Conservation (phyloP, 2,797 vertebrate genomes). For the Trachops cirrhosus region DNA sequence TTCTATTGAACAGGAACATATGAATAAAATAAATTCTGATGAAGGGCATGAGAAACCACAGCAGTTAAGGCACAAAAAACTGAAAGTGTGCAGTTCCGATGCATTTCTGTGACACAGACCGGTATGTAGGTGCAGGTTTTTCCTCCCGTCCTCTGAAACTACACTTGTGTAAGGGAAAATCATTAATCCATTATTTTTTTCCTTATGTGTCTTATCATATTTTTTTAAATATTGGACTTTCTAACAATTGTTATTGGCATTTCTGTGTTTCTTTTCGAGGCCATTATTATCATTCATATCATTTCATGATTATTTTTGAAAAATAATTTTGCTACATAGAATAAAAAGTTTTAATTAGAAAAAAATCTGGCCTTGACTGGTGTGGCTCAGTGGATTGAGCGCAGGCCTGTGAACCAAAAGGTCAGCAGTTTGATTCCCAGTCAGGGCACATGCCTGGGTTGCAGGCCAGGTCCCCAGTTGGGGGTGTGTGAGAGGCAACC, state of each 20-base stretch:
- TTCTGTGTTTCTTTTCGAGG: not conserved
- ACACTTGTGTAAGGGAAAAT: not conserved
- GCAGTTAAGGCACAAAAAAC: not conserved
- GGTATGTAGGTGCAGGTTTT: not conserved
- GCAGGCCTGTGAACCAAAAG: too few species aligned
- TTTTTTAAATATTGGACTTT: not conserved
- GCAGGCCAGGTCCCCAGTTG: too few species aligned
- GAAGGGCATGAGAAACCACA: not conserved
- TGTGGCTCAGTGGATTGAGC: too few species aligned
- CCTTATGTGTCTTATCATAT: not conserved
- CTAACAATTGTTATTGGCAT: not conserved
- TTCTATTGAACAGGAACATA: not conserved
- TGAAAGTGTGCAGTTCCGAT: not conserved
- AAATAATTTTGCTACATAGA: not conserved
- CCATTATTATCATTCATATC: not conserved
- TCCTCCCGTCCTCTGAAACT: not conserved
- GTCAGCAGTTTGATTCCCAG: too few species aligned
- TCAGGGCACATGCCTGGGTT: too few species aligned
- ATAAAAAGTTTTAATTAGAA: not conserved
- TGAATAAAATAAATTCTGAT: not conserved
- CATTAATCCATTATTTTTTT: not conserved
- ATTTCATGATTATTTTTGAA: constrained; percentile 27
- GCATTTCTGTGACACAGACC: not conserved
- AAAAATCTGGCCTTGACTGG: not conserved
- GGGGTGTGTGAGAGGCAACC: too few species aligned